phyloP scores from a whole-genome alignment of 2,797 vertebrate genomes.

The Oreortyx pictus region DNA sequence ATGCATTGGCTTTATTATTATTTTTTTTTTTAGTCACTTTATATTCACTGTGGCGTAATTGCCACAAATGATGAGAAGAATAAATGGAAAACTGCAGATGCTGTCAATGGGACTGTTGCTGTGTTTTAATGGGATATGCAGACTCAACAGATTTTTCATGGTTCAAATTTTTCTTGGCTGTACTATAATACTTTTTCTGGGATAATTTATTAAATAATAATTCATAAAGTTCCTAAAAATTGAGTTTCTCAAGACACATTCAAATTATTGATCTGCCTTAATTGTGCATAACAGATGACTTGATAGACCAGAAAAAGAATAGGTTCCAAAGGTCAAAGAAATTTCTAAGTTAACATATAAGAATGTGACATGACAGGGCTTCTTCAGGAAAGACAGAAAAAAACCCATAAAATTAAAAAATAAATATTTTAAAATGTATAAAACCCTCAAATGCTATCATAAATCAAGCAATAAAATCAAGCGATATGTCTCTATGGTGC shows the following conservation, averaged over 20 bases:
- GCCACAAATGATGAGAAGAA: conserved; percentile 17
- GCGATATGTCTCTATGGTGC: not conserved
- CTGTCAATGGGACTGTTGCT: not conserved
- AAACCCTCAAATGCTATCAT: not conserved
- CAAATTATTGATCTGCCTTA: conserved; percentile 19
- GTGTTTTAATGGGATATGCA: conserved; percentile 22
- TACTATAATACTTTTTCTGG: not conserved
- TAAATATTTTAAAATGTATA: not conserved
- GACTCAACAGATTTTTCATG: conserved; percentile 12
- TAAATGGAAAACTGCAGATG: conserved; percentile 31
- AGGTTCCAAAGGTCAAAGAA: not conserved
- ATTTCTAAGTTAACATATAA: not conserved
- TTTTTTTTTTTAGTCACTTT: conserved; percentile 4
- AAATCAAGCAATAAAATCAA: not conserved
- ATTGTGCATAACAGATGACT: not conserved
- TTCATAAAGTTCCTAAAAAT: conserved; percentile 18
- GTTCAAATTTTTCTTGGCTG: conserved; percentile 22
- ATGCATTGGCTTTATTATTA: not conserved
- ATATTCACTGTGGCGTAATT: not conserved
- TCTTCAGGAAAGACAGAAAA: not conserved
- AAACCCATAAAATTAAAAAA: not conserved
- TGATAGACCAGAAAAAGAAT: not conserved
- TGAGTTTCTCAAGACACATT: not conserved
- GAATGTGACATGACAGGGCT: not conserved
- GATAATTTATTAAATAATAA: conserved; percentile 45